phyloP scores from a whole-genome alignment of 1,140 invertebrate species.

The Pseudomyrmex pallidus region DNA sequence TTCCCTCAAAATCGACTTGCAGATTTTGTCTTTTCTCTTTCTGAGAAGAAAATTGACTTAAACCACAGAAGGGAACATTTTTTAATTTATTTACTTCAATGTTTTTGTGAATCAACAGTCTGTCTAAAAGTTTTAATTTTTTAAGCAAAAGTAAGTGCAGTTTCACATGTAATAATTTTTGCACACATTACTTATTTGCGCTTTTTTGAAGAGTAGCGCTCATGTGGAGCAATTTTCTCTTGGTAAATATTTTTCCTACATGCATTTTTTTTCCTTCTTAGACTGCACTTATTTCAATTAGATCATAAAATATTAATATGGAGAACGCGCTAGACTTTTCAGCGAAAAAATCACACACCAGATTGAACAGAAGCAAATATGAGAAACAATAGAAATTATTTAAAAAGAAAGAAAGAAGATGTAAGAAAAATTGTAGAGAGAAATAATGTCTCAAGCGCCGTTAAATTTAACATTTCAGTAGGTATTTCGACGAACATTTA shows the following conservation, averaged over 20 bases:
- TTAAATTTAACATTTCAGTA: not conserved
- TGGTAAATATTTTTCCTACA: slow-evolving; percentile 7
- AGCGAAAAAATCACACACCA: not conserved
- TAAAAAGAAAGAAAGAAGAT: not conserved
- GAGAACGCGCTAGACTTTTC: not conserved
- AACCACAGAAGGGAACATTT: not conserved
- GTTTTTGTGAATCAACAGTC: slow-evolving; percentile 12
- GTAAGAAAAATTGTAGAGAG: not conserved
- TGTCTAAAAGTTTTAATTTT: not conserved
- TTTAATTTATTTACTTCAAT: slow-evolving; percentile 6
- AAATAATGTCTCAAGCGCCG: not conserved
- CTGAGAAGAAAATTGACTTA: slow-evolving; percentile 9
- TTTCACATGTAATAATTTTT: not conserved
- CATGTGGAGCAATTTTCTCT: not conserved
- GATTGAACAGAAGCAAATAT: slow-evolving; percentile 13
- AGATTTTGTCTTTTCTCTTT: slow-evolving; percentile 48
- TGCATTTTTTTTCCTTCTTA: slow-evolving; percentile 21
- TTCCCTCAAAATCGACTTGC: slow-evolving; percentile 33
- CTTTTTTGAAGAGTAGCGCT: not conserved
- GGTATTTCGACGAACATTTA: not conserved
- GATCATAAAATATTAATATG: slow-evolving; percentile 33
- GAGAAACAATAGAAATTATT: slow-evolving; percentile 21
- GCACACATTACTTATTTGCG: not conserved
- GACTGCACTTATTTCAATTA: slow-evolving; percentile 43
- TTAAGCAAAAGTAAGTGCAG: too few relatives aligned